A percentile compares a stretch with the other conserved stretches of the same genome.
These are phyloP conservation scores for Ormyrus pomaceus DNA, from an alignment of 2,888 invertebrate genomes.

Conservation along the genomic window DNA sequence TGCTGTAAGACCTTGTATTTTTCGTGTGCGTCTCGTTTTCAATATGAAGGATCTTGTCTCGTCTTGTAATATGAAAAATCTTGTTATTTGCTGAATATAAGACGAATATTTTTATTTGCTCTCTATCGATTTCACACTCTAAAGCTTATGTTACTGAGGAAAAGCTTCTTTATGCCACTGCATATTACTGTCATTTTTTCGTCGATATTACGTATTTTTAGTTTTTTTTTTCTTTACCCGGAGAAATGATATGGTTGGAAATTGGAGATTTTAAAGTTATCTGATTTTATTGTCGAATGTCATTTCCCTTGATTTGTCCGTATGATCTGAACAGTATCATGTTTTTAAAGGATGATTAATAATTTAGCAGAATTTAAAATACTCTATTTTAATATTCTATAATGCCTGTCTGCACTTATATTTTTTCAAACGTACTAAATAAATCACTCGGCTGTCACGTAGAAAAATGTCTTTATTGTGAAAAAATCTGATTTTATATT, in stretches of 20 bases:
- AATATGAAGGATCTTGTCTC: constrained; percentile 39
- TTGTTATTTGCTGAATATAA: constrained; percentile 26
- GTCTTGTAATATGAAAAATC: constrained; percentile 39
- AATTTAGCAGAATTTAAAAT: not conserved
- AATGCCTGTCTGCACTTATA: no score
- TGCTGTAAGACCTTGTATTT: constrained; percentile 17
- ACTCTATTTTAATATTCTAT: not conserved
- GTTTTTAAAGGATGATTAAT: not conserved
- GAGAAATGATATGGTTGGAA: constrained; percentile 16
- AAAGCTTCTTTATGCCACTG: constrained; percentile 40
- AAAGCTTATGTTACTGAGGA: constrained; percentile 24
- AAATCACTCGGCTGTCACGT: no score
- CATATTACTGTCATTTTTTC: constrained; percentile 42
- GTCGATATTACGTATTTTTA: constrained; percentile 27
- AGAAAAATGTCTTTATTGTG: no score
- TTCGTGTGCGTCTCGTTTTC: constrained; percentile 30
- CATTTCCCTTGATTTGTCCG: no score
- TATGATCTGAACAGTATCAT: no score
- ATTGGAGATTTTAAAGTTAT: constrained; percentile 16
- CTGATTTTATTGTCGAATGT: no score
- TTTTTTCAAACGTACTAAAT: no score
- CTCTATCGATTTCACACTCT: constrained; percentile 34
- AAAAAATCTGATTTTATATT: no score
- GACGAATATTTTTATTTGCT: constrained; percentile 45
- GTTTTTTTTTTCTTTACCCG: constrained; percentile 20